Conservation (phyloP, 2,113 vertebrate species). For the Odontophorus gujanensis region DNA sequence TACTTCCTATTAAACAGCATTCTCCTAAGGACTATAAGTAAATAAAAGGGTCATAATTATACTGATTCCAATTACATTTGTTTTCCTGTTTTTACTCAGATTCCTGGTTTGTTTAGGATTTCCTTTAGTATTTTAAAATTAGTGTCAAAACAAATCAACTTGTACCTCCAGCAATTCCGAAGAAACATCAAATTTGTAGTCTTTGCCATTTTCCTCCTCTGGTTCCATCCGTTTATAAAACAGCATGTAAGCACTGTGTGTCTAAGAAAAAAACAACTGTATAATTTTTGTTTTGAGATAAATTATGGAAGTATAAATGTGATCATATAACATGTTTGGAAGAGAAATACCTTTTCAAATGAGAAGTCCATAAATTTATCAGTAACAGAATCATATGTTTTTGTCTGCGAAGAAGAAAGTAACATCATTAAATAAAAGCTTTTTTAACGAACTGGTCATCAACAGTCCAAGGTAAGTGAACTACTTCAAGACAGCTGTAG, state of each 20-base stretch:
- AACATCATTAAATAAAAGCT: neutral
- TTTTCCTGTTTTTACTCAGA: neutral
- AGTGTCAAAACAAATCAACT: constrained; percentile 57
- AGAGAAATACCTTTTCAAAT: constrained; percentile 94
- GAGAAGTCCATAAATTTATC: constrained; percentile 99
- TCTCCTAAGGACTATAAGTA: neutral
- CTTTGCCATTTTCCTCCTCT: constrained; percentile 94
- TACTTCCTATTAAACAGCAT: neutral
- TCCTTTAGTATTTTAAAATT: neutral
- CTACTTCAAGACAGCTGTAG: neutral
- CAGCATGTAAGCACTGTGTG: constrained; percentile 99
- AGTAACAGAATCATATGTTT: constrained; percentile 98
- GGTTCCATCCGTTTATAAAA: constrained; percentile 98
- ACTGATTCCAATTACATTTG: neutral
- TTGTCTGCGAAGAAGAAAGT: constrained; percentile 84
- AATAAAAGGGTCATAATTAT: neutral
- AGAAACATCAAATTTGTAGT: constrained; percentile 96
- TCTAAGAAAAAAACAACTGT: constrained; percentile 76
- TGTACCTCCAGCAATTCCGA: constrained; percentile 96
- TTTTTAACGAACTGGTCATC: neutral
- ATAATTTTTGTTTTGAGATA: constrained; percentile 55
- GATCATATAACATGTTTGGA: neutral
- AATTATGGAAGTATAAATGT: neutral
- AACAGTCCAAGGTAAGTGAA: neutral
- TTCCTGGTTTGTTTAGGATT: neutral